Conservation (phyloP, 2,797 vertebrate species). For the Nyctalus aviator region DNA sequence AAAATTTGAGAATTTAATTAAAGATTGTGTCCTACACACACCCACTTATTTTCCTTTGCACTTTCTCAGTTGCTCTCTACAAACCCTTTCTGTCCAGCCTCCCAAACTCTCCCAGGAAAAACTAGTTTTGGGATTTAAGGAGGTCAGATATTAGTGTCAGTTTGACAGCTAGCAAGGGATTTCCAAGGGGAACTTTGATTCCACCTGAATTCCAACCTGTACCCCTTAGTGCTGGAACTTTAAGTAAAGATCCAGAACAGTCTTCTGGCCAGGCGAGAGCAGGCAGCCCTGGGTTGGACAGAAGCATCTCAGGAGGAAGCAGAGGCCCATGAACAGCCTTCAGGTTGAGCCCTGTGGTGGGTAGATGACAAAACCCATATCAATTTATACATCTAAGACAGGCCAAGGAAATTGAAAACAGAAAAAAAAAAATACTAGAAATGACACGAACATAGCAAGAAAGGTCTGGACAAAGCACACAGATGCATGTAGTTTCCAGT, state of each 20-base stretch:
- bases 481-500: background rate
- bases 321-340: background rate
- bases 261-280: background rate
- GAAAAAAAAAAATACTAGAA: background rate
- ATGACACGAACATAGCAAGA: background rate
- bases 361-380: background rate
- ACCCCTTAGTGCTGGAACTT: background rate
- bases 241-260: background rate
- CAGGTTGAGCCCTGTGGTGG: background rate
- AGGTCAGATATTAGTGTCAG: background rate
- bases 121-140: background rate
- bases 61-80: background rate
- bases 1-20: background rate
- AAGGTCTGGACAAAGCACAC: background rate
- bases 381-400: background rate
- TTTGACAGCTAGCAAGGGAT: background rate
- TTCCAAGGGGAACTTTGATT: background rate
- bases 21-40: background rate
- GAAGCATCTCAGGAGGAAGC: background rate
- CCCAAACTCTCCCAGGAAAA: constrained; percentile 6
- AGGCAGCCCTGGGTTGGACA: background rate
- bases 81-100: background rate
- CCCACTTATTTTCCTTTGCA: background rate
- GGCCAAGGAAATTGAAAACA: background rate
- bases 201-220: background rate